Evolutionary conservation across 2,113 vertebrate species (phyloP).

Genomic region (Cyanoderma ruficeps): DNA sequence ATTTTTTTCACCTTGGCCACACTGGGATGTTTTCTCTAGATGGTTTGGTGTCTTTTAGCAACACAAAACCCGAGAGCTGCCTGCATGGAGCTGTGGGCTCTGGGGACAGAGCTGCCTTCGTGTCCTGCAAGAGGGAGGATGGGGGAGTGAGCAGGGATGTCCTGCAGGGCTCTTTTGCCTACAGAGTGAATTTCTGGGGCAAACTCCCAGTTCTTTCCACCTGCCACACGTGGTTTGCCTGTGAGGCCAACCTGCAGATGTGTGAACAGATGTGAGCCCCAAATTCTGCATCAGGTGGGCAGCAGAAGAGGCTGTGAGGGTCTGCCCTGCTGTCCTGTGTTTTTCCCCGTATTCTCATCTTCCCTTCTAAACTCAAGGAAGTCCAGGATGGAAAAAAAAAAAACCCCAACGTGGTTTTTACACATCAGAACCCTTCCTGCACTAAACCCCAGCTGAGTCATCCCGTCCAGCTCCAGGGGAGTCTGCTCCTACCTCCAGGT

Average conservation of each 20-base stretch:
- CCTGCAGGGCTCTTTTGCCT: neutral
- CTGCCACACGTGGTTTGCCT: neutral
- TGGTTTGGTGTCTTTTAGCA: neutral
- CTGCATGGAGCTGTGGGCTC: neutral
- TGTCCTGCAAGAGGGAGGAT: rapidly evolving
- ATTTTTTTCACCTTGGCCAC: neutral
- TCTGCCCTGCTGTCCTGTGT: neutral
- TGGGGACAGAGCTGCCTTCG: neutral
- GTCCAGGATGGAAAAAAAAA: neutral
- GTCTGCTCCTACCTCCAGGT: neutral
- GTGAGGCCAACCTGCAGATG: neutral
- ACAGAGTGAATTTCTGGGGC: neutral
- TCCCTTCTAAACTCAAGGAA: neutral
- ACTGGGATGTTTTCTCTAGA: neutral
- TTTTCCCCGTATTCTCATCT: neutral
- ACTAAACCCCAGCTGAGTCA: neutral
- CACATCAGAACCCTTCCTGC: neutral
- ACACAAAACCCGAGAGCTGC: neutral
- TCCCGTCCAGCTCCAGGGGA: neutral
- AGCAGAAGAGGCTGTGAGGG: neutral
- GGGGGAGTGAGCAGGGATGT: neutral
- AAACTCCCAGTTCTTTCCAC: neutral
- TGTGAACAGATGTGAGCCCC: neutral
- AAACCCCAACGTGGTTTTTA: neutral
- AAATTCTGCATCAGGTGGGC: neutral